Base-by-base conservation (phyloP, 2,888 invertebrate genomes). In the Alviniconcha strummeri region DNA sequence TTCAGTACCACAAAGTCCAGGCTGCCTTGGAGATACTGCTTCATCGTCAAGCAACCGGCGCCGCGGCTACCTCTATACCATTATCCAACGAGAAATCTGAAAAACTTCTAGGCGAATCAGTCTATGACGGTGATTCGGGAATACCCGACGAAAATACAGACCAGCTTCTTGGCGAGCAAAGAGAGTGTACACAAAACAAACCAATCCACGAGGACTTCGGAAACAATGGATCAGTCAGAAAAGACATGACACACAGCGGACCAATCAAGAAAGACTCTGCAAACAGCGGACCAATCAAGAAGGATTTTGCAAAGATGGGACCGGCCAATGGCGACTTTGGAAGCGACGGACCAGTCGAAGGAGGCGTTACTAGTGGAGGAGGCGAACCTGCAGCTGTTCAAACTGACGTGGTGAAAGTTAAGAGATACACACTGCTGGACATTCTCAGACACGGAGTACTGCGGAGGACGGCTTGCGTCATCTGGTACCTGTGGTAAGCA, bases 401-500 rank as follows among this genome's bases (percentile, higher is more conserved):
- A 17, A 17, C 17, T 54, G 36, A 11, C 36, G 36, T 36, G 36
- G 3, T 36, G 36, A 36, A 36, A 36, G 85, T 84, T 7, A 85
- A 86, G 52, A 83, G 83, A 36, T 90, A 89, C 69, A 87, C 88
- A 1, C 56, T 89, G 1, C 69, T 88, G 9, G 89, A 89, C 80
- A 83, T 90, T 5, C 67, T 89, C 13, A 87, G 86, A 60, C 88
- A 88, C 9, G 87, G 80, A 54, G 74, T 86, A 9, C 76, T 90
- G 52, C 79, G 89, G 0, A 80, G 87, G 52, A 86, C 87, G 6
- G 87, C 89, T 0, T 13, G 87, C 1, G 87, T 89, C 17, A 85
- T 90, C 71, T 88, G 88, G 86, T 89, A 88, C 84, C 83, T 88
- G 9, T 90, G 90, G 90, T 90, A 84, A 81, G 89, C 13, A 84